Conservation (phyloP, 1,140 invertebrate genomes). For the Heliconius eleuchia region DNA sequence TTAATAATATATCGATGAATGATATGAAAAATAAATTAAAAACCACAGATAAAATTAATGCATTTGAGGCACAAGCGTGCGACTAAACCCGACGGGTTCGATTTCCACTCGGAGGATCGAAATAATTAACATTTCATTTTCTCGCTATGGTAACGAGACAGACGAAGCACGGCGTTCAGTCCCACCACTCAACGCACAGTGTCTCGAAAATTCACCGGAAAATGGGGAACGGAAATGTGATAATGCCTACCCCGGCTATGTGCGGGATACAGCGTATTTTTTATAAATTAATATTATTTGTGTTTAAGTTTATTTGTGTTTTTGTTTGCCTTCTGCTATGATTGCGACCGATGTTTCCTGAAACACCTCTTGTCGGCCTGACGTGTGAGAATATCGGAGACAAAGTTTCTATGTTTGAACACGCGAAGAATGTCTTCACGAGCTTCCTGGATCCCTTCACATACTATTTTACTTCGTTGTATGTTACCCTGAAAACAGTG, state of each 20-base stretch:
- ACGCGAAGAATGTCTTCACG: conserved; percentile 93
- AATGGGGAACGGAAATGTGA: too few relatives aligned
- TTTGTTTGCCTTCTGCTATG: conserved; percentile 58
- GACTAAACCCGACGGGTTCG: too few relatives aligned
- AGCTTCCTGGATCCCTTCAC: conserved; percentile 94
- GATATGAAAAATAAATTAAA: conserved; percentile 14
- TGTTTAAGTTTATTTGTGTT: conserved; percentile 34
- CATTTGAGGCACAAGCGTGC: neutral
- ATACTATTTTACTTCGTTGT: conserved; percentile 95
- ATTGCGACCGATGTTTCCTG: conserved; percentile 87
- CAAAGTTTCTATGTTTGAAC: conserved; percentile 94
- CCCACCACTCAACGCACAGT: too few relatives aligned
- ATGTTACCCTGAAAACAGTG: conserved; percentile 89
- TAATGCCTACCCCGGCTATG: too few relatives aligned
- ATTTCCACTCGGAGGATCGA: too few relatives aligned
- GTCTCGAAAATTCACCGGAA: too few relatives aligned
- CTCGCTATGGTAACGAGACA: too few relatives aligned
- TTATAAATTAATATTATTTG: conserved; percentile 22
- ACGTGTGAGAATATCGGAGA: conserved; percentile 93
- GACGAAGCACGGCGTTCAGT: too few relatives aligned
- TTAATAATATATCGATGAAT: neutral
- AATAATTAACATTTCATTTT: too few relatives aligned
- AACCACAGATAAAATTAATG: conserved; percentile 9
- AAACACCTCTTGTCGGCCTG: conserved; percentile 94
- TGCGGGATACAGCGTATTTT: too few relatives aligned